Base-by-base conservation (phyloP, 1,140 invertebrate genomes). In the Globodera rostochiensis region DNA sequence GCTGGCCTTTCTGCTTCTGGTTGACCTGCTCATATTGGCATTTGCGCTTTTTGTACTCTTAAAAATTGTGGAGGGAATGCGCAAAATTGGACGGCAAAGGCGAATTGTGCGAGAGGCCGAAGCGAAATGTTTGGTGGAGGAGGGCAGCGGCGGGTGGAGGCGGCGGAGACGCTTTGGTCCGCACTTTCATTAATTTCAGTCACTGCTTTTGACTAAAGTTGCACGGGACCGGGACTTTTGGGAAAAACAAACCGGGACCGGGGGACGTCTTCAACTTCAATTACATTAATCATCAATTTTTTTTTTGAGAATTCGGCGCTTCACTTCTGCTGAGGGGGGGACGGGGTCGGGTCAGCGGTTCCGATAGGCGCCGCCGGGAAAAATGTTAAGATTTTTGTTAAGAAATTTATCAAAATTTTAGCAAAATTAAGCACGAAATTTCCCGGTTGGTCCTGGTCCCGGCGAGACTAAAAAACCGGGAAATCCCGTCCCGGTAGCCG, bases 51-150 rank as follows among this genome's bases (percentile, higher is more conserved):
- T 71, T 47, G 4, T 71, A 1, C 13, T 71, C 69, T 6, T 45
- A 4, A 47, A 71, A 47, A 71, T 71, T 71, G 21, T 45, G 11
- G 36, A 47, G 11, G 69, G 69, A 71, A 71, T 71, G 69, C 69
- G 69, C 25, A 4, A 71, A 47, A 36, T 71, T 11, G 69, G 69
- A 64, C 11, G 15, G 6, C 69, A 19, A 6, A 71, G 69, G 69
- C 69, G 69, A n/a, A 21, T 64, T 64, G 13, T 64, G 69, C 46
- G 69, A 36, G 69, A 21, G 69, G 46, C 13, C 36, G 36, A 47
- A 7, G 4, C 11, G 6, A 4, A 71, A 36, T 3, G n/a, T 11
- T 36, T 47, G 21, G 36, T 47, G 69, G 69, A 71, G 19, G 21
- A 36, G 69, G 36, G 21, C n/a, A 0, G 36, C 69, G 9, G 67